Conservation (phyloP, 2,888 invertebrate species). For the Drosophila macrothrix region DNA sequence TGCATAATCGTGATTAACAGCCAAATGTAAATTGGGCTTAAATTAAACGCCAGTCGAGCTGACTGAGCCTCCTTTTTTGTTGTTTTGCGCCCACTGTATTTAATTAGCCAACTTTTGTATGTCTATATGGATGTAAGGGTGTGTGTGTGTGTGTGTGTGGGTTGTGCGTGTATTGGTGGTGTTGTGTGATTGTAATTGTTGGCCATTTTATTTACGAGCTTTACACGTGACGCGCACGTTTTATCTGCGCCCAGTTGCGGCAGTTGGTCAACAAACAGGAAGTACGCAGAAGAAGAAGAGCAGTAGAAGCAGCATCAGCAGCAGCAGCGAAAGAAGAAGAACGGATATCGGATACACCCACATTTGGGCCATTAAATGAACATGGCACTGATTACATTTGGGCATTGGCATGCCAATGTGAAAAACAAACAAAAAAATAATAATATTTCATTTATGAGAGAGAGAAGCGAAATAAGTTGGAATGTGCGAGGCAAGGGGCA, state of each 20-base stretch:
- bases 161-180: neutral
- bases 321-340: slow-evolving; percentile 1
- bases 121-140: neutral
- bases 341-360: slow-evolving; percentile 26
- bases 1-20: slow-evolving; percentile 81
- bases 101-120: slow-evolving; percentile 43
- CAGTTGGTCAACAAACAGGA: slow-evolving; percentile 47
- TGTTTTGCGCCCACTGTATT: slow-evolving; percentile 52
- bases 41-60: slow-evolving; percentile 54
- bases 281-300: neutral
- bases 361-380: slow-evolving; percentile 48
- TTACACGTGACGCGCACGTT: slow-evolving; percentile 57
- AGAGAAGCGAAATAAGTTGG: neutral
- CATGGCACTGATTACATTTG: slow-evolving; percentile 68
- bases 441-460: slow-evolving; percentile 5
- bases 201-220: slow-evolving; percentile 59
- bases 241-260: slow-evolving; percentile 51
- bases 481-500: neutral
- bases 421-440: slow-evolving; percentile 6
- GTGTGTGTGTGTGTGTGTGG: slow-evolving; percentile 9
- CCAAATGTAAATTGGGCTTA: slow-evolving; percentile 69
- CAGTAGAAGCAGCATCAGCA: neutral
- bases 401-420: slow-evolving; percentile 27
- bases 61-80: slow-evolving; percentile 26
- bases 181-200: slow-evolving; percentile 17